A percentile compares a stretch with the other conserved stretches of the same genome.
phyloP scores from a whole-genome alignment of 2,113 vertebrate genomes.

The Tachuris rubrigastra region DNA sequence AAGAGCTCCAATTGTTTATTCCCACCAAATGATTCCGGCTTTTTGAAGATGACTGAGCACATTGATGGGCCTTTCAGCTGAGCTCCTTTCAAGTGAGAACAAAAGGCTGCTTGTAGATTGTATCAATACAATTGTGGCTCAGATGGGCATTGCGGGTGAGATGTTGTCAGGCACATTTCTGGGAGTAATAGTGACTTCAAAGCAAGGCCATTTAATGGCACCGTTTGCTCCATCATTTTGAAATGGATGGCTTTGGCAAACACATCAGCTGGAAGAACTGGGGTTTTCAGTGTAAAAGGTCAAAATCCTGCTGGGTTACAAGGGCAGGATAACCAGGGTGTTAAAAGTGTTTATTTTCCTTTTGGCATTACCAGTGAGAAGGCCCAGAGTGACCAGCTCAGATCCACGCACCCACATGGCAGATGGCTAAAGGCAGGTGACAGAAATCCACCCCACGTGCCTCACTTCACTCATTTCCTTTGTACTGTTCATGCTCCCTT shows the following conservation, averaged over 20 bases:
- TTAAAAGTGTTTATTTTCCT: background rate
- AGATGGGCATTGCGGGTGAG: background rate
- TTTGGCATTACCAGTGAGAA: background rate
- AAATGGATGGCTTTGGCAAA: background rate
- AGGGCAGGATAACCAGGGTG: background rate
- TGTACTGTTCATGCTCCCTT: background rate
- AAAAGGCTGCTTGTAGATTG: conserved; percentile 20
- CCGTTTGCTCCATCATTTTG: background rate
- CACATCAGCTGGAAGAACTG: background rate
- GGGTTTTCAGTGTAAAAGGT: background rate
- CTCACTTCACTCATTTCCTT: background rate
- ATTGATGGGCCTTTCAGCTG: conserved; percentile 35
- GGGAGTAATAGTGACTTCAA: background rate
- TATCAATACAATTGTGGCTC: background rate
- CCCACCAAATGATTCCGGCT: background rate
- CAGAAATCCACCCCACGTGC: background rate
- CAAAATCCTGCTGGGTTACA: background rate
- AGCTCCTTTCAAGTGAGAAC: conserved; percentile 35
- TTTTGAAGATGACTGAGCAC: conserved; percentile 38
- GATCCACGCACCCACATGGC: background rate
- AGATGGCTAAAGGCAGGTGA: background rate
- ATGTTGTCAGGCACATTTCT: background rate
- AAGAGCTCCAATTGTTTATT: background rate
- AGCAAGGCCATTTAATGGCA: background rate
- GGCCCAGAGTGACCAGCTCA: background rate